phyloP scores from a whole-genome alignment of 2,888 invertebrate genomes.

The Campoletis raptor region DNA sequence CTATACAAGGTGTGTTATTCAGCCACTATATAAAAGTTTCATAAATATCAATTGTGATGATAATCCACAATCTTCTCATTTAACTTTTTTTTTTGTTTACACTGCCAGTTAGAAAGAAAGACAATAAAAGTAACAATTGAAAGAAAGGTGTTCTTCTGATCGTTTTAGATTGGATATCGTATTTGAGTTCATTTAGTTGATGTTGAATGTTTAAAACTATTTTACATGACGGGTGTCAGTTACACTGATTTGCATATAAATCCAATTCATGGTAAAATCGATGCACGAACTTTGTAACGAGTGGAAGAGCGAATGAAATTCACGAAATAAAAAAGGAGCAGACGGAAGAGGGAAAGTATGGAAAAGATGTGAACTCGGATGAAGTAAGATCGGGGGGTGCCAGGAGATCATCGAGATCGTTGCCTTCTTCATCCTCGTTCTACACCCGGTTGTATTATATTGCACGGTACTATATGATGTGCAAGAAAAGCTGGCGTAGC shows the following conservation, averaged over 20 bases:
- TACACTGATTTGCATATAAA: slow-evolving; percentile 73
- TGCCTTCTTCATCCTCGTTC: slow-evolving; percentile 38
- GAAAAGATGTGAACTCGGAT: slow-evolving; percentile 33
- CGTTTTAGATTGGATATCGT: not conserved
- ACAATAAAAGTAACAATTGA: not conserved
- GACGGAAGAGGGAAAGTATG: slow-evolving; percentile 20
- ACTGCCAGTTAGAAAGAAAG: not conserved
- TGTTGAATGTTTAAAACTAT: slow-evolving; percentile 72
- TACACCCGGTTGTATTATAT: slow-evolving; percentile 42
- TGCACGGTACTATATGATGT: slow-evolving; percentile 48
- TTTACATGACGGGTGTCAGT: slow-evolving; percentile 72
- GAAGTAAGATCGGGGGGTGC: slow-evolving; percentile 54
- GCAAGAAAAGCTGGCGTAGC: slow-evolving; percentile 74
- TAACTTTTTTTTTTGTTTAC: too few species aligned
- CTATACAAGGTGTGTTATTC: not conserved
- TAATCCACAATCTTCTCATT: too few species aligned
- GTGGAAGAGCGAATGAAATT: slow-evolving; percentile 43
- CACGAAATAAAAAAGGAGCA: not conserved
- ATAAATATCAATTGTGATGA: not conserved
- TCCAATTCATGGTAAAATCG: slow-evolving; percentile 77
- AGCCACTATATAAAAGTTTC: not conserved
- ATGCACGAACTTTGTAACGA: slow-evolving; percentile 55
- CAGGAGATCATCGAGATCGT: slow-evolving; percentile 45
- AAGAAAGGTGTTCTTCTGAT: not conserved
- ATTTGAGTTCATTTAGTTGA: not conserved